Percentiles rank a stretch among this genome's conserved stretches.
phyloP scores from a whole-genome alignment of 2,888 invertebrate genomes.

The Resseliella maxima region DNA sequence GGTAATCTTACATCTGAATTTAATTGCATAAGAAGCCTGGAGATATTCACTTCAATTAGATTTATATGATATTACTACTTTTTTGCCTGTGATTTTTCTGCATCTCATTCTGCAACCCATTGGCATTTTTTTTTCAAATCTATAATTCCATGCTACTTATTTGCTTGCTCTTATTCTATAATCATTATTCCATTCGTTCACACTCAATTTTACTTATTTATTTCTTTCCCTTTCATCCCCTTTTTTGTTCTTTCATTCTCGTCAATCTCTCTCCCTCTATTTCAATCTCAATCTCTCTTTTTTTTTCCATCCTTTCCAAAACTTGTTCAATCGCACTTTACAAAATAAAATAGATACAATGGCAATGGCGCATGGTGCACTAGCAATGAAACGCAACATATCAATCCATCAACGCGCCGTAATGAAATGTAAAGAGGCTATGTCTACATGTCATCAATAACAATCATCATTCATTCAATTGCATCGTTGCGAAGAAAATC shows the following conservation, averaged over 20 bases:
- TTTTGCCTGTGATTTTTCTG: not conserved
- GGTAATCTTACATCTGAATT: conserved; percentile 46
- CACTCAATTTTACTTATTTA: not conserved
- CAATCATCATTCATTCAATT: conserved; percentile 44
- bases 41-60: conserved; percentile 39
- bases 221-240: not conserved
- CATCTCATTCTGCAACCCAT: not conserved
- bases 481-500: not conserved
- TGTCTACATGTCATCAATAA: conserved; percentile 39
- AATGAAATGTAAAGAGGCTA: conserved; percentile 30
- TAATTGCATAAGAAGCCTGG: conserved; percentile 43
- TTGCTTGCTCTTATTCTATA: not conserved
- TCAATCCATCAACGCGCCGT: conserved; percentile 29
- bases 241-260: not conserved
- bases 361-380: not conserved
- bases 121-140: not conserved
- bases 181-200: not conserved
- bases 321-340: not conserved
- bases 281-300: not conserved
- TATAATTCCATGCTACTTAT: not conserved
- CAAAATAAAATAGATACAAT: not conserved
- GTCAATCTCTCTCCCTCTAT: not conserved
- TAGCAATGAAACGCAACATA: conserved; percentile 32
- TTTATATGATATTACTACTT: not conserved
- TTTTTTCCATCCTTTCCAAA: not conserved